Conservation (phyloP, 2,888 invertebrate species). For the Drosophila buzzatii region DNA sequence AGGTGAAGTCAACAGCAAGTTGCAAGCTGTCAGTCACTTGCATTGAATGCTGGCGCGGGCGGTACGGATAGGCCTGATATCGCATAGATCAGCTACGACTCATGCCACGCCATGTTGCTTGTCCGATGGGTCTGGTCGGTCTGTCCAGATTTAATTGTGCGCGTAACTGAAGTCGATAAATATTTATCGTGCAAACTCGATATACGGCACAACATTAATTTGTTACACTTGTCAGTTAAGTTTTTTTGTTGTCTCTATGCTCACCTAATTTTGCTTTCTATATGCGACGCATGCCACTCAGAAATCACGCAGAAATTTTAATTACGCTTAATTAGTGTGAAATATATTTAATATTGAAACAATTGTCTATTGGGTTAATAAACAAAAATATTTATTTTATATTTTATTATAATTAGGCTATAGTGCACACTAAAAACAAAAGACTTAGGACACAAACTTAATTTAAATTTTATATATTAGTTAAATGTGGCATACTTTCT, state of each 20-base stretch:
- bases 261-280: slow-evolving; percentile 42
- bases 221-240: slow-evolving; percentile 54
- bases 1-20: slow-evolving; percentile 32
- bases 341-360: neutral
- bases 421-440: slow-evolving; percentile 8
- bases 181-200: slow-evolving; percentile 56
- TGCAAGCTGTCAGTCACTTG: slow-evolving; percentile 19
- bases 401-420: no score
- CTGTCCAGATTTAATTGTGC: slow-evolving; percentile 40
- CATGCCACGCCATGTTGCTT: slow-evolving; percentile 39
- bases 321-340: slow-evolving; percentile 31
- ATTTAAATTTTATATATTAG: neutral
- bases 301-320: slow-evolving; percentile 39
- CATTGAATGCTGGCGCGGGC: slow-evolving; percentile 11
- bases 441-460: slow-evolving; percentile 61
- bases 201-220: slow-evolving; percentile 38
- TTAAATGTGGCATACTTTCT: slow-evolving; percentile 22
- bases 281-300: slow-evolving; percentile 36
- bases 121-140: slow-evolving; percentile 7
- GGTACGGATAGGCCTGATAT: slow-evolving; percentile 24
- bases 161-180: slow-evolving; percentile 57
- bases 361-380: neutral
- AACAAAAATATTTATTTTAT: neutral
- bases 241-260: slow-evolving; percentile 31
- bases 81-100: slow-evolving; percentile 3